Evolutionary conservation across 2,888 invertebrate genomes (phyloP), one percentile per base, ranked within the genome.

Genomic region (Allacma fusca): DNA sequence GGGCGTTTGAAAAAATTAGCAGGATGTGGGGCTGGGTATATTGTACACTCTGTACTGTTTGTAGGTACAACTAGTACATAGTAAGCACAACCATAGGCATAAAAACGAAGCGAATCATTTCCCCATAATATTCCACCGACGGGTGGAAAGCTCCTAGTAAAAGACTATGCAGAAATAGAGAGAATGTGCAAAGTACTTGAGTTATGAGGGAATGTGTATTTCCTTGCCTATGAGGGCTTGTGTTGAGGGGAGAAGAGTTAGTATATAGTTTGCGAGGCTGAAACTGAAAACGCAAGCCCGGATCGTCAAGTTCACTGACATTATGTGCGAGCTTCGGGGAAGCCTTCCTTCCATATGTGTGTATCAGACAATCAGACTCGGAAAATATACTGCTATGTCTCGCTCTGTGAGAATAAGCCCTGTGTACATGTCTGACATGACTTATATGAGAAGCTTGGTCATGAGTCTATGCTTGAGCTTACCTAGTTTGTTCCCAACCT

Each of bases 251-350:
- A 34, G 34, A 7, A 7, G 34, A 34, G 34, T 34, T 34, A n/a
- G n/a, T n/a, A 9, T 34, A 9, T 9, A 7, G 34, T 7, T 9
- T 34, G 34, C 34, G 19, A 50, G 40, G 19, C n/a, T 50, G 19
- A 50, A 50, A 50, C 50, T 50, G 50, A 50, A 50, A 50, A 50
- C 50, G 50, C 50, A 50, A 50, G 50, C 50, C 50, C 50, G 50
- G 50, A 50, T 50, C 50, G 50, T 50, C 50, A 50, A 50, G 50
- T 50, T 50, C 50, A 50, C 50, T 50, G 50, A 50, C 50, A 50
- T 50, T 13, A 50, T 50, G 50, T 50, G 50, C 50, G n/a, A 50
- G 50, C n/a, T 50, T 50, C 1, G 50, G 16, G 16, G 2, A 2
- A 50, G 50, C n/a, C n/a, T 50, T n/a, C 2, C 5, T 9, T 40